phyloP scores from a whole-genome alignment of 2,113 vertebrate species.

The Bathybates hornii region DNA sequence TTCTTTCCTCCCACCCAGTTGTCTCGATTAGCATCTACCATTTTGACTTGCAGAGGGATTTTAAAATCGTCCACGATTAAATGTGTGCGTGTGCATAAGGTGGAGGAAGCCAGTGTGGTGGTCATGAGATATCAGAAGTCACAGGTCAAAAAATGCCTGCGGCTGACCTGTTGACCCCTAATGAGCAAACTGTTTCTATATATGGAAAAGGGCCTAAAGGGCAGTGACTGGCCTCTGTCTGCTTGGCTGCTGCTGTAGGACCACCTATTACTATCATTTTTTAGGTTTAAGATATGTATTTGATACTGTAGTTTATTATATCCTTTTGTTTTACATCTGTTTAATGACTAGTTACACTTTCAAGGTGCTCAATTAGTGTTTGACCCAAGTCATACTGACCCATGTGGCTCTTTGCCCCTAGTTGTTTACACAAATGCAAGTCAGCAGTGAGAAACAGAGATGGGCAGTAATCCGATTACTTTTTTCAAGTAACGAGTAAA shows the following conservation, averaged over 20 bases:
- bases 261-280: not conserved
- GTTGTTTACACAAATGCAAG: not conserved
- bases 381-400: not conserved
- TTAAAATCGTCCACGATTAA: not conserved
- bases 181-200: slow-evolving; percentile 20
- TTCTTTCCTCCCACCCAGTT: not conserved
- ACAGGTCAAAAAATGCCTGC: slow-evolving; percentile 26
- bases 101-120: not conserved
- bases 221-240: not conserved
- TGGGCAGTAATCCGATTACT: not conserved
- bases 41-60: not conserved
- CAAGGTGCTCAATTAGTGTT: not conserved
- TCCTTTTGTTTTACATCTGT: not conserved
- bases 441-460: not conserved
- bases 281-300: not conserved
- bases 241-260: not conserved
- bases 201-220: slow-evolving; percentile 13
- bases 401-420: not conserved
- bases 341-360: not conserved
- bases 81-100: not conserved
- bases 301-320: not conserved
- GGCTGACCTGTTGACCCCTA: slow-evolving; percentile 30
- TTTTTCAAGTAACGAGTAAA: no score
- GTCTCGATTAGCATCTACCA: not conserved
- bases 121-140: slow-evolving; percentile 20